Percentiles rank a stretch among this genome's conserved stretches.
Conservation (phyloP, 2,888 invertebrate genomes). For the Entomobrya proxima region DNA sequence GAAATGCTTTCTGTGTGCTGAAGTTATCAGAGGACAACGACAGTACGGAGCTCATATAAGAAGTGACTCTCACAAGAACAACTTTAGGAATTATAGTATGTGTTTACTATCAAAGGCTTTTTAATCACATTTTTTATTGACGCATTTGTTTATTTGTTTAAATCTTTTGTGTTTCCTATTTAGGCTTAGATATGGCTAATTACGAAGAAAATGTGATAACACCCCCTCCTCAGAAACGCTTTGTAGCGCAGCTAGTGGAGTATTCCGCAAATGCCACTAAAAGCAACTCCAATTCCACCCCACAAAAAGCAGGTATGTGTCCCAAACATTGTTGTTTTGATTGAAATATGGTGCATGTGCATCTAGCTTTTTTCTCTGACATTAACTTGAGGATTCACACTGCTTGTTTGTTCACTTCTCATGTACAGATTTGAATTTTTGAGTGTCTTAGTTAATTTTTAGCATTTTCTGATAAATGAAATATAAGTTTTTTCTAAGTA, state of each 20-base stretch:
- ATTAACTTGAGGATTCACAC: neutral
- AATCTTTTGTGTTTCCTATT: no score
- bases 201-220: conserved; percentile 28
- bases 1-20: conserved; percentile 61
- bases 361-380: neutral
- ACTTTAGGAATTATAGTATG: conserved; percentile 63
- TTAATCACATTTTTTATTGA: neutral
- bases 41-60: conserved; percentile 65
- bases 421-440: conserved; percentile 17
- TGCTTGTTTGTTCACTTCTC: conserved; percentile 37
- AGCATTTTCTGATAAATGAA: neutral
- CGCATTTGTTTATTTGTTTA: neutral
- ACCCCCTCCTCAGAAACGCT: conserved; percentile 28
- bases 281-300: neutral
- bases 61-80: conserved; percentile 58
- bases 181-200: conserved; percentile 51
- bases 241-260: conserved; percentile 45
- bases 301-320: conserved; percentile 2
- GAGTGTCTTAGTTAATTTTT: neutral
- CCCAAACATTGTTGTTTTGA: neutral
- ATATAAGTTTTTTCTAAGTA: neutral
- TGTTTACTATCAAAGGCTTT: neutral
- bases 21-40: conserved; percentile 44
- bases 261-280: conserved; percentile 20
- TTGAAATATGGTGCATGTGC: neutral